Conservation (phyloP, 1,140 invertebrate species). For the Drosophila melanica region DNA sequence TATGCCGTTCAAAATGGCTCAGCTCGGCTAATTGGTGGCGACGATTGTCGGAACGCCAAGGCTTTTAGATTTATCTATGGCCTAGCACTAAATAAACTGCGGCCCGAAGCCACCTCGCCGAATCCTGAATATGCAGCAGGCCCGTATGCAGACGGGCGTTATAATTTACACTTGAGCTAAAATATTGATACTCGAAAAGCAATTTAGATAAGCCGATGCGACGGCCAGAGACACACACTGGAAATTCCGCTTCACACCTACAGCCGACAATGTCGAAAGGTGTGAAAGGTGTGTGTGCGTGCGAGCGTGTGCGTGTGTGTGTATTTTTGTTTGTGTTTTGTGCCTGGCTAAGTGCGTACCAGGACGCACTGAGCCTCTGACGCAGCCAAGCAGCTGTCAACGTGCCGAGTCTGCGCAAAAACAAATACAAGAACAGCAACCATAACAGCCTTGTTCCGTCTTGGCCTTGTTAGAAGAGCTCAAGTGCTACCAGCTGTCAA, state of each 20-base stretch:
- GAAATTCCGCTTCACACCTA: conserved; percentile 83
- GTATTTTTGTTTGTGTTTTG: conserved; percentile 22
- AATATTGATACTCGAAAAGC: conserved; percentile 84
- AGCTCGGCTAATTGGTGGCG: conserved; percentile 15
- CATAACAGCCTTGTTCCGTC: conserved; percentile 33
- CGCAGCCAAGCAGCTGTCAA: conserved; percentile 57
- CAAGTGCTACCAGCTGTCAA: conserved; percentile 78
- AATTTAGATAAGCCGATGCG: conserved; percentile 80
- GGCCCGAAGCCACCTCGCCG: background rate
- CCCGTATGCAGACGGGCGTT: conserved; percentile 37
- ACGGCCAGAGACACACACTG: conserved; percentile 53
- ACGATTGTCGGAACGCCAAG: conserved; percentile 34
- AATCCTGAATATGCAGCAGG: conserved; percentile 13
- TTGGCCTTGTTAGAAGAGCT: conserved; percentile 62
- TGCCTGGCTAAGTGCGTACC: conserved; percentile 61
- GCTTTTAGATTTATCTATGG: conserved; percentile 81
- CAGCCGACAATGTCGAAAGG: conserved; percentile 55
- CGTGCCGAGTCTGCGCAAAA: conserved; percentile 44
- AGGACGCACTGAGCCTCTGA: conserved; percentile 42
- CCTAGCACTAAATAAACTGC: conserved; percentile 75
- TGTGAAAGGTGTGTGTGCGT: conserved; percentile 60
- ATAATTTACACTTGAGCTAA: conserved; percentile 83
- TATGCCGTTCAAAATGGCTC: conserved; percentile 70
- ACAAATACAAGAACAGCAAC: conserved; percentile 16
- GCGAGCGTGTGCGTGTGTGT: conserved; percentile 19